Conservation (phyloP, 2,113 vertebrate genomes). For the Bos taurus region ARS-UCD2.0 NC_037351.1:47844001-47844500, state of each 20-base stretch:
- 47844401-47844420: fast-evolving
- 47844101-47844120: conserved; percentile 70
- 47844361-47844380: fast-evolving
- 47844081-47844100: conserved; percentile 76
- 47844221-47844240: conserved; percentile 51
- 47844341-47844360: fast-evolving
- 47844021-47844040: conserved; percentile 62
- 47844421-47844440: neutral
- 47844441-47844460: neutral
- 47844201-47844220: conserved; percentile 63
- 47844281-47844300: neutral
- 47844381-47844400: neutral
- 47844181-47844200: conserved; percentile 72
- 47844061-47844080: conserved; percentile 79
- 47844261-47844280: conserved; percentile 66
- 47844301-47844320: neutral
- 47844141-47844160: conserved; percentile 79
- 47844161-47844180: conserved; percentile 77
- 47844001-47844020: conserved; percentile 57
- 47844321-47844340: neutral
- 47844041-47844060: conserved; percentile 78
- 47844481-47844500: conserved; percentile 44
- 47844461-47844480: conserved; percentile 18
- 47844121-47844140: conserved; percentile 56
- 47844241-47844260: conserved; percentile 70